A percentile compares a stretch with the other conserved stretches of the same genome.
phyloP scores from a whole-genome alignment of 2,113 vertebrate species.

The Petrocephalus microphthalmus region DNA sequence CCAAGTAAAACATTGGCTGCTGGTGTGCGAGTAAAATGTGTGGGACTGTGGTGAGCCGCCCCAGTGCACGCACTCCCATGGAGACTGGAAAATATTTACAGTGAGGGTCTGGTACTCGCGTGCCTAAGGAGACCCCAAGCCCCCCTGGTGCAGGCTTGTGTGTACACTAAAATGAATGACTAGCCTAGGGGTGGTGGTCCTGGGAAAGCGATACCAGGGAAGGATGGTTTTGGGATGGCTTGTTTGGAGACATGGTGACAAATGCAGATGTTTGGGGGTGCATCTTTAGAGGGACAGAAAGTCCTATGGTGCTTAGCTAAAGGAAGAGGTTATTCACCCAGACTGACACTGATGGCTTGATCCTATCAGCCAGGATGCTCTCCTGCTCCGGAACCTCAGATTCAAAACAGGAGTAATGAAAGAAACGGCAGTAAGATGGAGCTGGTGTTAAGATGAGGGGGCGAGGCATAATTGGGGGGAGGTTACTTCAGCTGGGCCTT shows the following conservation, averaged over 20 bases:
- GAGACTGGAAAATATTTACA: conserved; percentile 4
- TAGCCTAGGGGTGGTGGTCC: neutral
- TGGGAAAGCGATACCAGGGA: neutral
- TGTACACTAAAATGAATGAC: neutral
- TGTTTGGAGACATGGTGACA: neutral
- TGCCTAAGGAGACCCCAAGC: neutral
- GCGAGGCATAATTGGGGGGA: neutral
- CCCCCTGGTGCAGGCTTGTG: neutral
- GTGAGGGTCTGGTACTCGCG: neutral
- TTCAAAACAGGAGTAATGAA: neutral
- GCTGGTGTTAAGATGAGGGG: neutral
- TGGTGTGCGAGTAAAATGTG: neutral
- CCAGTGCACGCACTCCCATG: neutral
- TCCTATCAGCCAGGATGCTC: neutral
- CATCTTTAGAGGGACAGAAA: neutral
- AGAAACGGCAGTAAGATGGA: neutral
- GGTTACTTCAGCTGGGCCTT: neutral
- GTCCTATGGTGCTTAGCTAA: neutral
- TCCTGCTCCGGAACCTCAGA: neutral
- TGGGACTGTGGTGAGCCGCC: neutral
- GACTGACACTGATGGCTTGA: neutral
- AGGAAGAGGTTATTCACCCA: neutral
- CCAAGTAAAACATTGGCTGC: conserved; percentile 5
- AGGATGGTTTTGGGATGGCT: neutral
- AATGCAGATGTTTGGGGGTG: neutral